Evolutionary conservation across 2,888 invertebrate genomes (phyloP).

Genomic region (Eupithecia subfuscata): DNA sequence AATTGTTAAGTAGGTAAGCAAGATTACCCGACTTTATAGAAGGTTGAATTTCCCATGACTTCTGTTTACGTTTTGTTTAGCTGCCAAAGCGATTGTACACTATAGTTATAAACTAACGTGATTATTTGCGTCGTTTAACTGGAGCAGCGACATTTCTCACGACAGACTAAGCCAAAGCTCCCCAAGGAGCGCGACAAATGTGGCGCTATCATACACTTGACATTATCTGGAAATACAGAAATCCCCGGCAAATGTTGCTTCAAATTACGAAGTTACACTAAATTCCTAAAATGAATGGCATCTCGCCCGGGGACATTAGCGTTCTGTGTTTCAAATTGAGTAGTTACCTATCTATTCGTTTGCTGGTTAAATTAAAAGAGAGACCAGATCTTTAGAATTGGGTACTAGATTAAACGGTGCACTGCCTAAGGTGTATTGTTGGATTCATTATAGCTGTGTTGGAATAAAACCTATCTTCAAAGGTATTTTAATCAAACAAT

Average conservation of each 20-base stretch:
- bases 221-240: slow-evolving; percentile 26
- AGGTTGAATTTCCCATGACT: background rate
- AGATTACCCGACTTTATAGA: background rate
- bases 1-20: background rate
- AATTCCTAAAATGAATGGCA: slow-evolving; percentile 12
- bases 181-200: slow-evolving; percentile 27
- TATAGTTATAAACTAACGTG: slow-evolving; percentile 27
- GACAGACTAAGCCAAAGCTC: slow-evolving; percentile 18
- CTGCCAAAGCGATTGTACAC: background rate
- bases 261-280: slow-evolving; percentile 17
- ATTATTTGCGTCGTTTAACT: slow-evolving; percentile 30
- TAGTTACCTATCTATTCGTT: background rate
- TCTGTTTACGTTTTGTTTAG: background rate
- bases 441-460: background rate
- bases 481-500: background rate
- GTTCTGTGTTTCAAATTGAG: background rate
- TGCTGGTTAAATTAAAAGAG: background rate
- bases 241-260: slow-evolving; percentile 18
- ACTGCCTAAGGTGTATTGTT: background rate
- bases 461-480: background rate
- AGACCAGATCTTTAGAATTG: background rate
- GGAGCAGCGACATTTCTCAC: slow-evolving; percentile 28
- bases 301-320: background rate
- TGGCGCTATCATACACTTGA: slow-evolving; percentile 31
- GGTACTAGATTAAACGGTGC: background rate